These are phyloP conservation scores for Acronicta leporina DNA, from an alignment of 2,888 invertebrate genomes.

Conservation along the genomic window DNA sequence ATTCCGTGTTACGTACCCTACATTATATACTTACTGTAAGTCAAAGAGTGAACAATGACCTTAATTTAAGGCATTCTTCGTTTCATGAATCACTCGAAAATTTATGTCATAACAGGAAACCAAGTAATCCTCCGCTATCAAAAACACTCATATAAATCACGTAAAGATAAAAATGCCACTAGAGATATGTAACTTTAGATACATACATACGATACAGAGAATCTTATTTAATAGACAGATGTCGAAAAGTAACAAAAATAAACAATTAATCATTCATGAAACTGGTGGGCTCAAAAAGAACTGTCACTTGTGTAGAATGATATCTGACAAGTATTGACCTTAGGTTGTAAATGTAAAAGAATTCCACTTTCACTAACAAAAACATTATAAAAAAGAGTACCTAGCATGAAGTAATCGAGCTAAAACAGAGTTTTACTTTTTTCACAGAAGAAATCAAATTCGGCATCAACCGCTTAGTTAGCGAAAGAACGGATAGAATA, in stretches of 20 bases:
- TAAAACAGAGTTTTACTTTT: slow-evolving; percentile 46
- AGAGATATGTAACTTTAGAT: not conserved
- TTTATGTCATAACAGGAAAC: not conserved
- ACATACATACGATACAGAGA: too few relatives aligned
- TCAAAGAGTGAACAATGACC: not conserved
- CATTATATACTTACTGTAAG: too few relatives aligned
- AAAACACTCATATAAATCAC: slow-evolving; percentile 2
- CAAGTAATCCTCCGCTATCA: not conserved
- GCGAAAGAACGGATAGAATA: slow-evolving; percentile 90
- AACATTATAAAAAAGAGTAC: too few relatives aligned
- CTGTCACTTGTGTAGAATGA: too few relatives aligned
- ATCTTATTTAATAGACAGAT: not conserved
- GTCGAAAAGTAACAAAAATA: not conserved
- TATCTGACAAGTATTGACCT: too few relatives aligned
- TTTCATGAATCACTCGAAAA: not conserved
- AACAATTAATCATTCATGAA: not conserved
- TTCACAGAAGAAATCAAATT: slow-evolving; percentile 95
- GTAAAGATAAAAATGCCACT: slow-evolving; percentile 1
- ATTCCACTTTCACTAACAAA: too few relatives aligned
- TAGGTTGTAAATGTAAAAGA: too few relatives aligned
- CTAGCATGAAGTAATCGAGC: too few relatives aligned
- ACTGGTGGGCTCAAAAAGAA: not conserved
- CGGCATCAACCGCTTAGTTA: slow-evolving; percentile 94
- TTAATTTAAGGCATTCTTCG: not conserved
- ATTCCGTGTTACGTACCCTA: too few relatives aligned